These are phyloP conservation scores for Coptodon rendalli DNA, from an alignment of 2,113 vertebrate genomes.

Conservation along the genomic window DNA sequence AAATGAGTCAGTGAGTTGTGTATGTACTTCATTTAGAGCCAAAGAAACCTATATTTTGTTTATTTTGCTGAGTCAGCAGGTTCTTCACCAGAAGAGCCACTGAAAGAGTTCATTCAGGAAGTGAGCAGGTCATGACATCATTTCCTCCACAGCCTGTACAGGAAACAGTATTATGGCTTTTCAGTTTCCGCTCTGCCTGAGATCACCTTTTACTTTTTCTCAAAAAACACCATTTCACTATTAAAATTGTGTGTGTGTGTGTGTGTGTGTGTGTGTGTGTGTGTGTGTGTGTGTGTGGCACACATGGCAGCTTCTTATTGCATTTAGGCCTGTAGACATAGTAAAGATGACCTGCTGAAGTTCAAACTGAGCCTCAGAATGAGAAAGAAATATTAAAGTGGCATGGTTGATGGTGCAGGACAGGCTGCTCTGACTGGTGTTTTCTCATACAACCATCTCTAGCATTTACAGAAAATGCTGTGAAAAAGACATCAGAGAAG, in stretches of 20 bases:
- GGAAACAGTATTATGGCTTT: constrained; percentile 56
- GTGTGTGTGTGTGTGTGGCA: not conserved
- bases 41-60: not conserved
- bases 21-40: not conserved
- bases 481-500: not conserved
- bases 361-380: not conserved
- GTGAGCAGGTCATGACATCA: constrained; percentile 72
- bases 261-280: not conserved
- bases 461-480: not conserved
- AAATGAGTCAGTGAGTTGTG: not conserved
- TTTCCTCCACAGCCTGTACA: constrained; percentile 65
- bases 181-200: constrained; percentile 36
- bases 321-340: not conserved
- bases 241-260: not conserved
- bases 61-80: constrained; percentile 30
- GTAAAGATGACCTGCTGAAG: not conserved
- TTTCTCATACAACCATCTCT: not conserved
- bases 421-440: not conserved
- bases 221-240: not conserved
- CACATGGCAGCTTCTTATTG: not conserved
- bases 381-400: not conserved
- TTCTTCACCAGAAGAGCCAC: constrained; percentile 26
- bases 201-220: constrained; percentile 10
- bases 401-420: not conserved
- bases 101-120: constrained; percentile 76